Conservation (phyloP, 1,140 invertebrate species). For the Bilobella aurantiaca region DNA sequence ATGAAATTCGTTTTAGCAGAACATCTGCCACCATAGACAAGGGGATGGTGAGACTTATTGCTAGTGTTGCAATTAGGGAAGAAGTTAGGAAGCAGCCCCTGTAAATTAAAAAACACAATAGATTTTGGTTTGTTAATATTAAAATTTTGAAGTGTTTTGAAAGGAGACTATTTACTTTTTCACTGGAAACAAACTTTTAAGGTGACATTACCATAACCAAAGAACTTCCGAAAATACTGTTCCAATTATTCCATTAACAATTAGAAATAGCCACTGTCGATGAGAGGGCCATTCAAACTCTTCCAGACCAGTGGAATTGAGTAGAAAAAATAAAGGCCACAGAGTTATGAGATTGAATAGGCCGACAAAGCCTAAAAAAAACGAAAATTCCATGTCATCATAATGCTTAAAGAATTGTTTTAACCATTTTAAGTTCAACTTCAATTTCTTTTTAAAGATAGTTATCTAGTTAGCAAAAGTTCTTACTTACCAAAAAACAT, state of each 20-base stretch:
- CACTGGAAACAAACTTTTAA: too few species aligned
- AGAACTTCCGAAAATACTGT: slow-evolving; percentile 74
- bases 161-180: too few species aligned
- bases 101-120: slow-evolving; percentile 29
- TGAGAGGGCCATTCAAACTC: slow-evolving; percentile 67
- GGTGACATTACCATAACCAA: slow-evolving; percentile 83
- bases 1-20: slow-evolving; percentile 59
- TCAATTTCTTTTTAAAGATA: background rate
- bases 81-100: slow-evolving; percentile 85
- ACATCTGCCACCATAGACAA: slow-evolving; percentile 73
- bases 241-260: slow-evolving; percentile 74
- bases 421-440: slow-evolving; percentile 5
- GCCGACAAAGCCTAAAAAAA: slow-evolving; percentile 67
- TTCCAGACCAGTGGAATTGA: slow-evolving; percentile 66
- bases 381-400: too few species aligned
- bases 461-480: too few species aligned
- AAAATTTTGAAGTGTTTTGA: too few species aligned
- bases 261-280: slow-evolving; percentile 63
- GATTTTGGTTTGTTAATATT: too few species aligned
- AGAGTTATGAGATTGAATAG: slow-evolving; percentile 67
- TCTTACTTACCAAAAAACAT: slow-evolving; percentile 71
- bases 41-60: slow-evolving; percentile 72
- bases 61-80: slow-evolving; percentile 69
- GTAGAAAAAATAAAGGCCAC: slow-evolving; percentile 75
- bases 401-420: too few species aligned